phyloP scores from a whole-genome alignment of 2,113 vertebrate genomes.

The Rhabdomys dilectus region DNA sequence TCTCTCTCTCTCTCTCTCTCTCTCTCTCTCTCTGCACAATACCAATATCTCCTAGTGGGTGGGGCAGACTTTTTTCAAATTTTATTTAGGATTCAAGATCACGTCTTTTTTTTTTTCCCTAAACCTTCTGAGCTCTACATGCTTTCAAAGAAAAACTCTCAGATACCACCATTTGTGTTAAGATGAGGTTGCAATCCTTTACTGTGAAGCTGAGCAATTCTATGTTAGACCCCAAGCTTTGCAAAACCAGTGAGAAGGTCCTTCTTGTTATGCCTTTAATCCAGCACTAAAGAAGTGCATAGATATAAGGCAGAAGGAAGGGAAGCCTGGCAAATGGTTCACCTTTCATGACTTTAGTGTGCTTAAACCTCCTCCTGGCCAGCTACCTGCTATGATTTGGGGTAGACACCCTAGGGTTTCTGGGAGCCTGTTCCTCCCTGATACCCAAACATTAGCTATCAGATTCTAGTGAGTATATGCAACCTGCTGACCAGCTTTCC shows the following conservation, averaged over 20 bases:
- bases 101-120: neutral
- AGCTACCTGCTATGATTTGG: too few relatives aligned
- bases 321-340: neutral
- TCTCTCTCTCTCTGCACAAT: neutral
- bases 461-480: neutral
- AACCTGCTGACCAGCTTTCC: neutral
- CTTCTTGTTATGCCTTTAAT: fast-evolving
- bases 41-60: neutral
- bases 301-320: neutral
- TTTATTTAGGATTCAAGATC: neutral
- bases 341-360: neutral
- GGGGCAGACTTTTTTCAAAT: neutral
- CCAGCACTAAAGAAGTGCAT: neutral
- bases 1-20: neutral
- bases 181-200: neutral
- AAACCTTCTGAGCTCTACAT: too few relatives aligned
- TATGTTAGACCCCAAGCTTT: too few relatives aligned
- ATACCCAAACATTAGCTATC: neutral
- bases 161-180: neutral
- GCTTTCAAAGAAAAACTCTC: neutral
- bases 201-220: neutral
- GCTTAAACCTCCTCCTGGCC: fast-evolving
- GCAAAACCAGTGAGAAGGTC: neutral
- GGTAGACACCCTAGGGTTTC: fast-evolving
- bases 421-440: fast-evolving